phyloP scores from a whole-genome alignment of 2,888 invertebrate species.

The Cheilosia urbana region DNA sequence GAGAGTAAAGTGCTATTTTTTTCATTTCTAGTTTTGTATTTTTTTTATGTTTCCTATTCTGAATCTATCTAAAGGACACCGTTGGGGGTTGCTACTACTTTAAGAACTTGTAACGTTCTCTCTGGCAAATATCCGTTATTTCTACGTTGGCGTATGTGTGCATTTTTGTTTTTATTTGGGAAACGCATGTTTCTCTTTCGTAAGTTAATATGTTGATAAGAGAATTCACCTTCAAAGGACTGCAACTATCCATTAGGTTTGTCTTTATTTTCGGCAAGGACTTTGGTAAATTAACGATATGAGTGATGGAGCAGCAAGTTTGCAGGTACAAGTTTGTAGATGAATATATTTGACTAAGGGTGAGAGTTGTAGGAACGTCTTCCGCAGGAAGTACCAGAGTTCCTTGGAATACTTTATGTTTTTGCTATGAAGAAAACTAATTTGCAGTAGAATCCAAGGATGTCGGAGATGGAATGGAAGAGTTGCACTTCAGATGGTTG shows the following conservation, averaged over 20 bases:
- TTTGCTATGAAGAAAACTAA: too few relatives aligned
- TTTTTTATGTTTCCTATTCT: neutral
- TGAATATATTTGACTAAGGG: too few relatives aligned
- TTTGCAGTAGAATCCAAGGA: too few relatives aligned
- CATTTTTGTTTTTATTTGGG: neutral
- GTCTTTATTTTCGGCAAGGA: constrained; percentile 34
- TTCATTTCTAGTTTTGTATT: constrained; percentile 14
- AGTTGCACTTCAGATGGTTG: too few relatives aligned
- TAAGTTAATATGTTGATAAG: constrained; percentile 44
- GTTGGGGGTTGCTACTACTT: constrained; percentile 31
- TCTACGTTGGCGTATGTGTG: constrained; percentile 18
- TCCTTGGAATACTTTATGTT: too few relatives aligned
- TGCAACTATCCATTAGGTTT: constrained; percentile 66
- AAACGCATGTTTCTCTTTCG: constrained; percentile 47
- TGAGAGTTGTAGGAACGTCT: too few relatives aligned
- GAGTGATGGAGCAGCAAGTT: constrained; percentile 20
- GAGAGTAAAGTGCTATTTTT: constrained; percentile 30
- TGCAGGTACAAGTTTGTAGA: too few relatives aligned
- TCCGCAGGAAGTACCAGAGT: too few relatives aligned
- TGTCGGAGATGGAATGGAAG: too few relatives aligned
- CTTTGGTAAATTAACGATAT: constrained; percentile 40
- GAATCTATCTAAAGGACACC: constrained; percentile 57
- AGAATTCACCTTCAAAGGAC: constrained; percentile 55
- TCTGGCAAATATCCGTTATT: constrained; percentile 28
- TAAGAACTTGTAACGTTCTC: constrained; percentile 58